phyloP scores from a whole-genome alignment of 2,888 invertebrate species.

The Andrena camellia region DNA sequence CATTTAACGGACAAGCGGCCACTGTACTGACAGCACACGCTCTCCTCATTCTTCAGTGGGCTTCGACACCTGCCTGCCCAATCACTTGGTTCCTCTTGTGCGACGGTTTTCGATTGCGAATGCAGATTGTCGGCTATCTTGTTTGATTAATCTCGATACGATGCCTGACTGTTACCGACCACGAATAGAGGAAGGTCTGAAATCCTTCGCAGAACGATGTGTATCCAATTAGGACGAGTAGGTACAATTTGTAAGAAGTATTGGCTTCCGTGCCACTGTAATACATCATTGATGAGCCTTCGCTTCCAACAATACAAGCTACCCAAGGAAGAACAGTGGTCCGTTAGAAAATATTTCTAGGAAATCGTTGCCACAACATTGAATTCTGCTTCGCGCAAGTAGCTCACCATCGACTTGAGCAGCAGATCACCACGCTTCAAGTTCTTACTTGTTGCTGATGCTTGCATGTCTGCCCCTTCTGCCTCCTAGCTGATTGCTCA shows the following conservation, averaged over 20 bases:
- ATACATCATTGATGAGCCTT: background rate
- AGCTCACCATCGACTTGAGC: slow-evolving; percentile 63
- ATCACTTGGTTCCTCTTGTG: slow-evolving; percentile 44
- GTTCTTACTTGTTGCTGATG: slow-evolving; percentile 84
- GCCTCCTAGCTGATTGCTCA: slow-evolving; percentile 78
- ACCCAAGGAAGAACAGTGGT: background rate
- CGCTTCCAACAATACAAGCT: background rate
- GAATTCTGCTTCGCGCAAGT: slow-evolving; percentile 6
- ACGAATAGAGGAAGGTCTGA: slow-evolving; percentile 3
- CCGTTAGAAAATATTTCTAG: background rate
- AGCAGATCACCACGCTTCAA: slow-evolving; percentile 74
- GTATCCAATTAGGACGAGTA: background rate
- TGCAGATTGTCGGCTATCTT: slow-evolving; percentile 48
- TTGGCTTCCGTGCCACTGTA: too few relatives aligned
- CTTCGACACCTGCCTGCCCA: slow-evolving; percentile 56
- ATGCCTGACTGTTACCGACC: slow-evolving; percentile 10
- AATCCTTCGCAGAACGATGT: background rate
- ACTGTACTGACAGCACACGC: slow-evolving; percentile 8
- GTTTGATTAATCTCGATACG: slow-evolving; percentile 56
- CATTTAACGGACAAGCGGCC: slow-evolving; percentile 50
- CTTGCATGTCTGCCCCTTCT: slow-evolving; percentile 82
- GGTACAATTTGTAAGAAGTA: too few relatives aligned
- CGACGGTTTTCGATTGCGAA: slow-evolving; percentile 48
- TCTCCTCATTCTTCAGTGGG: slow-evolving; percentile 24
- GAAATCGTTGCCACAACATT: background rate